Evolutionary conservation across 2,888 invertebrate genomes (phyloP), one percentile per base, ranked within the genome.

Genomic region (Hydropsyche betteni): DNA sequence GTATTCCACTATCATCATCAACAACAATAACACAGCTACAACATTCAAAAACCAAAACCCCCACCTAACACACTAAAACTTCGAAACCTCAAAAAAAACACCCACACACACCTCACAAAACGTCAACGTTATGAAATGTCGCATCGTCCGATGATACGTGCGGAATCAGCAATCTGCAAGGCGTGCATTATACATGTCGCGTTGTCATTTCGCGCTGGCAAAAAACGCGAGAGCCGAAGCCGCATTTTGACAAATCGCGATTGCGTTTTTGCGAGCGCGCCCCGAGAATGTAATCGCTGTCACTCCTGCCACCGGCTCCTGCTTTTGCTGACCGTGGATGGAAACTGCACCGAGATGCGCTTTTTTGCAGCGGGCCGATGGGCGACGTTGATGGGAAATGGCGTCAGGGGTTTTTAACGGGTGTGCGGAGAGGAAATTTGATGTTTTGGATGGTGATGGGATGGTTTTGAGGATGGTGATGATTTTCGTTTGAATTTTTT

Each of bases 231-330:
- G 10, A 10, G 33, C 44, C 50, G 61, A 10, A 44, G 61, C 53
- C 55, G 74, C 69, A 51, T 75, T 76, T 78, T 72, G 78, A 78
- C 78, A 77, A 77, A 77, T 77, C 76, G 76, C 52, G 55, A 55
- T 44, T 70, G 74, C 74, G 70, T 74, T 77, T 77, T 68, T 64
- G 77, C 69, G 68, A 75, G 73, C 70, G 70, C 44, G 69, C 64
- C 71, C 24, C 14, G 74, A 74, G 75, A 55, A 70, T 75, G 75
- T 70, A 58, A 61, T 70, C 50, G 58, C 58, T 72, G 51, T 55
- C 58, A 72, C 55, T 61, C 8, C 44, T 24, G 44, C 44, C 44
- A 50, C n/a, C 53, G 69, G 51, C 12, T 10, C 52, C 14, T 36
- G 33, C 8, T 24, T 24, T 36, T 24, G 58, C 16, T 53, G 12